Percentiles rank a stretch among this genome's conserved stretches.
Conservation (phyloP, 2,888 invertebrate genomes). For the Agonopterix alstromeriana region DNA sequence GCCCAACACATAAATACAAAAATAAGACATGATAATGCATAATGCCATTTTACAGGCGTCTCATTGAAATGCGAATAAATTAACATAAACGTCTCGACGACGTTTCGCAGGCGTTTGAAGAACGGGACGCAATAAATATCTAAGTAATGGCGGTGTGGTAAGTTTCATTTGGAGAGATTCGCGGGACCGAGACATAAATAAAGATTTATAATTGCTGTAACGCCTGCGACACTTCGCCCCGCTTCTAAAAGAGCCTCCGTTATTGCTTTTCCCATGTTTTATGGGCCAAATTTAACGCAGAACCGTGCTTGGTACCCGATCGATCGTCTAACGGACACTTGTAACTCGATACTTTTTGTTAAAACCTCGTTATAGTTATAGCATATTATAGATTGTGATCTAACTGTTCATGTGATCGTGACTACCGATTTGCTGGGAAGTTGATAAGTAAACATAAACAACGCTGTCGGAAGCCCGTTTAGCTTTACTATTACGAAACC, state of each 20-base stretch:
- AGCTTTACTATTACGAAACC: constrained; percentile 20
- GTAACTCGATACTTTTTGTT: constrained; percentile 6
- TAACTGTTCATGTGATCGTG: constrained; percentile 45
- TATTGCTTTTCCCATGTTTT: not conserved
- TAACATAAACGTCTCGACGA: constrained; percentile 54
- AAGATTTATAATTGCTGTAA: constrained; percentile 36
- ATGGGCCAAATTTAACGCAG: constrained; percentile 7
- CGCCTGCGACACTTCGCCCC: not conserved
- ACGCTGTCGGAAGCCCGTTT: constrained; percentile 28
- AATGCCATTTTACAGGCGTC: constrained; percentile 50
- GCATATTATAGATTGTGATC: constrained; percentile 28
- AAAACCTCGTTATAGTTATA: not conserved
- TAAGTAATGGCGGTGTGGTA: constrained; percentile 35
- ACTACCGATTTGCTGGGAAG: constrained; percentile 48
- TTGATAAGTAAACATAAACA: constrained; percentile 43
- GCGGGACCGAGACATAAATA: constrained; percentile 31
- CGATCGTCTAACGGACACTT: constrained; percentile 6
- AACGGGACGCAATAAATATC: constrained; percentile 52
- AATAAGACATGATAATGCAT: constrained; percentile 53
- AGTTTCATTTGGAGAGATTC: constrained; percentile 27
- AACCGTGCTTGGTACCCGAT: constrained; percentile 6
- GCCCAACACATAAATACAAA: constrained; percentile 30
- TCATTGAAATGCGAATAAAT: constrained; percentile 69
- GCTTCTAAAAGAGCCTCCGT: not conserved
- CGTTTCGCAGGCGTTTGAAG: constrained; percentile 37